A percentile compares a stretch with the other conserved stretches of the same genome.
Evolutionary conservation across 2,113 vertebrate genomes (phyloP).

Genomic region (Protomyctophum bolini): DNA sequence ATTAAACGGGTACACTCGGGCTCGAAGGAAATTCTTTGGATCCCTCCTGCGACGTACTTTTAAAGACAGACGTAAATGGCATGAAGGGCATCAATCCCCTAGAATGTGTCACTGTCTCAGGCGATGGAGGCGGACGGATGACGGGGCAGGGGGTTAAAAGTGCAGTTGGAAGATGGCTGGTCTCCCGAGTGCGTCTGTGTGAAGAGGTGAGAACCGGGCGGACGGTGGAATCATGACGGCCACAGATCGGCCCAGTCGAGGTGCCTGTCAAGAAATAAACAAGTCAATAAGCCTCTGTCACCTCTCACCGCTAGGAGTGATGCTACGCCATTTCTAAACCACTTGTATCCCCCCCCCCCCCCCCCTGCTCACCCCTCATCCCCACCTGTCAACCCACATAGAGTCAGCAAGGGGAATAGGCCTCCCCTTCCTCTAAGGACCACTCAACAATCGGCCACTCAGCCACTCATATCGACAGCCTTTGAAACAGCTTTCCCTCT

Average conservation of each 20-base stretch:
- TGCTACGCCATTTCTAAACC: conserved; percentile 57
- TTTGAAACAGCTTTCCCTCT: conserved; percentile 45
- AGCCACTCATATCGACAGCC: conserved; percentile 48
- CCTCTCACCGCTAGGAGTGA: conserved; percentile 73
- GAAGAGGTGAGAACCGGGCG: conserved; percentile 70
- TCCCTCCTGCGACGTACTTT: conserved; percentile 62
- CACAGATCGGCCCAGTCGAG: conserved; percentile 43
- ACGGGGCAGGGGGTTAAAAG: background rate
- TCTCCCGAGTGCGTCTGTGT: conserved; percentile 48
- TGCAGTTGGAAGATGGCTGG: conserved; percentile 17
- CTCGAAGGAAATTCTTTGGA: conserved; percentile 33
- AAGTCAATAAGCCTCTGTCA: conserved; percentile 84
- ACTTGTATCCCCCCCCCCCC: background rate
- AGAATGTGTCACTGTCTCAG: conserved; percentile 50
- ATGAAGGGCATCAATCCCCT: conserved; percentile 65
- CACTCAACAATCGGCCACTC: conserved; percentile 44
- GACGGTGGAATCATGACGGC: conserved; percentile 77
- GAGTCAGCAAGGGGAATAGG: conserved; percentile 39
- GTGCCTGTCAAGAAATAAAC: conserved; percentile 72
- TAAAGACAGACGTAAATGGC: conserved; percentile 55
- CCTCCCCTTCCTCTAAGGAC: conserved; percentile 30
- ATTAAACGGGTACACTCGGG: conserved; percentile 5
- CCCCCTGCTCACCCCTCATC: conserved; percentile 1
- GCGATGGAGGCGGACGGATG: background rate
- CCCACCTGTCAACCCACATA: conserved; percentile 55